Evolutionary conservation across 2,113 vertebrate genomes (phyloP), one percentile per base, ranked within the genome.

Genomic region (Furnarius figulus): DNA sequence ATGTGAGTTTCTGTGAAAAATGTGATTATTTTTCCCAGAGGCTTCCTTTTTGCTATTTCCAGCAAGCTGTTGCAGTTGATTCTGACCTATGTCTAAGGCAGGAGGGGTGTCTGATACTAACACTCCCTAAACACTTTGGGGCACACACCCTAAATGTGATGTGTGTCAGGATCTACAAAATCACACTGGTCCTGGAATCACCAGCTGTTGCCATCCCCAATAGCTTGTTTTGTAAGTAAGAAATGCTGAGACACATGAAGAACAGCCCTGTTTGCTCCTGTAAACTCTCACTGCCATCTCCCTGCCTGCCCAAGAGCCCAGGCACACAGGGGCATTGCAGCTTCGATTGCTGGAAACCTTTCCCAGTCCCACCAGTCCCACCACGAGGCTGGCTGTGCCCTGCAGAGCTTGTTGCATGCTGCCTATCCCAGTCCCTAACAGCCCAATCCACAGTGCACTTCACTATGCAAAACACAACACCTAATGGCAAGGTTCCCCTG

Each of bases 181-280:
- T 7, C 22, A 11, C 3, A 9, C 8, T 61, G 63, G 2, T 14
- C 79, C 27, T 52, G 30, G 59, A 46, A 31, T 27, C 59, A 52
- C 50, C 39, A 23, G 37, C 42, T 72, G 71, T 10, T 66, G 2
- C 0, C 8, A 18, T 20, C 70, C 46, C 39, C 70, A 25, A 24
- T 24, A 4, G 8, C 72, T n/a, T 30, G 21, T 35, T 68, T n/a
- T 0, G 0, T 11, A 6, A 1, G 12, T 40, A 39, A 63, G 50
- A 70, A 84, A 61, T 5, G 30, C 35, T 9, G 31, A 71, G 49
- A 52, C 2, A 0, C 30, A 2, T 2, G 55, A 58, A 44, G 19
- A 90, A 17, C 28, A 40, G 68, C 14, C 16, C 6, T 0, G 6
- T 14, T 70, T 23, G 6, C 27, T 63, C 65, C 80, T 47, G 13